Evolutionary conservation across 2,113 vertebrate species (phyloP), one percentile per base, ranked within the genome.

Genomic region (Nothoprocta perdicaria): DNA sequence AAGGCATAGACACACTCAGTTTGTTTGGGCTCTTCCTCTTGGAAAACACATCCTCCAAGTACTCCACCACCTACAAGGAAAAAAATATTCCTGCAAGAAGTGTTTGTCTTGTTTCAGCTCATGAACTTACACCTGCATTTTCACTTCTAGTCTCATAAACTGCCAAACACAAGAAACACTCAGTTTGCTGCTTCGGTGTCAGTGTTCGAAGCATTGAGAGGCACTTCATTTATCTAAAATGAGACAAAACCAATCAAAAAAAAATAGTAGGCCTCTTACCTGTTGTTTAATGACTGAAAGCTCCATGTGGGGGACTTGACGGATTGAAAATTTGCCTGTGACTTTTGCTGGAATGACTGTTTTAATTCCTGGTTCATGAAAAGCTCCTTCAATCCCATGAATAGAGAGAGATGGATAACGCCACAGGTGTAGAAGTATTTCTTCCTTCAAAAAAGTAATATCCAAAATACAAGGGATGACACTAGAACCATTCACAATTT

Each of bases 271-370:
- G 6, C 50, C 17, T 65, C 62, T 72, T 95, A 99, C 99, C 98
- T 99, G 98, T 75, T 97, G 97, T 91, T 98, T 97, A 75, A 99
- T 98, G 58, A 93, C 72, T 0, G 95, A 94, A 5, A 97, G 96
- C 29, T 98, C 97, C 99, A 99, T 99, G 90, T 98, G 43, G 12
- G 98, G 98, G 14, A 99, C 99, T 73, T 98, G 98, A 24, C 98
- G 97, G 71, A 99, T 99, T 40, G 99, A 99, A 96, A 99, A 99
- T 79, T 99, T 99, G 6, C 98, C 98, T 2, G 53, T 98, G 19
- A 99, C 99, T 91, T 98, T 98, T 91, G 98, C 97, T 1, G 99
- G 99, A 48, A 99, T 99, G 60, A 99, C 99, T 0, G 99, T 99
- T 97, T 99, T 99, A 24, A 97, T 96, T 78, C 98, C 98, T 0